Evolutionary conservation across 2,113 vertebrate genomes (phyloP).

Genomic region (Vombatus ursinus): DNA sequence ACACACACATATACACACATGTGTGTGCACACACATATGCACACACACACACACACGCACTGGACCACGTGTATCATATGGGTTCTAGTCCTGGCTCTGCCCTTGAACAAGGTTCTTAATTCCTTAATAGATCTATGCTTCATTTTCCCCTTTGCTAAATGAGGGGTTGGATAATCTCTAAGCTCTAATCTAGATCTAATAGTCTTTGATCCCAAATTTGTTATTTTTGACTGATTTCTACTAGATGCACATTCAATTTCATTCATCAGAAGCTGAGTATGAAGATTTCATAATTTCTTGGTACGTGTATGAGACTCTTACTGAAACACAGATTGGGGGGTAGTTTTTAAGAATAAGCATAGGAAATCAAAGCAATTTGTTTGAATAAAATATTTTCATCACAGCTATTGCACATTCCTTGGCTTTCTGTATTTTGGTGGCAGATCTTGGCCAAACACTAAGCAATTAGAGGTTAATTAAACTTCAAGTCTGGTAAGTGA

Average conservation of each 20-base stretch:
- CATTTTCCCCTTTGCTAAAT: background rate
- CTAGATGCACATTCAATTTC: background rate
- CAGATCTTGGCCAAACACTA: slow-evolving; percentile 3
- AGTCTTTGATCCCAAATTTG: background rate
- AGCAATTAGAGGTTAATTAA: slow-evolving; percentile 2
- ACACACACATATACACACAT: too few species aligned
- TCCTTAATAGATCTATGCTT: background rate
- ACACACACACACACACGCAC: background rate
- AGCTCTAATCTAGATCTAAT: background rate
- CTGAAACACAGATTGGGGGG: background rate
- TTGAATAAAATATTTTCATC: slow-evolving; percentile 33
- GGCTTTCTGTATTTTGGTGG: background rate
- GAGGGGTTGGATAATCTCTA: background rate
- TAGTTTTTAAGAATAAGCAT: background rate
- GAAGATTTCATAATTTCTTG: slow-evolving; percentile 12
- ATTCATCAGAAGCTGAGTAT: background rate
- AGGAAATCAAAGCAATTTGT: slow-evolving; percentile 23
- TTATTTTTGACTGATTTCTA: background rate
- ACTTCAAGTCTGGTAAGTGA: background rate
- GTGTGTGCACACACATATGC: background rate
- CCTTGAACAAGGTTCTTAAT: background rate
- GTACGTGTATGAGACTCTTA: background rate
- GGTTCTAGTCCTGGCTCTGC: background rate
- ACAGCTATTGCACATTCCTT: background rate
- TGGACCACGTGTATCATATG: background rate